Percentiles rank a stretch among this genome's conserved stretches.
These are phyloP conservation scores for Drosophila prosaltans DNA, from an alignment of 1,140 invertebrate genomes.

Conservation along the genomic window DNA sequence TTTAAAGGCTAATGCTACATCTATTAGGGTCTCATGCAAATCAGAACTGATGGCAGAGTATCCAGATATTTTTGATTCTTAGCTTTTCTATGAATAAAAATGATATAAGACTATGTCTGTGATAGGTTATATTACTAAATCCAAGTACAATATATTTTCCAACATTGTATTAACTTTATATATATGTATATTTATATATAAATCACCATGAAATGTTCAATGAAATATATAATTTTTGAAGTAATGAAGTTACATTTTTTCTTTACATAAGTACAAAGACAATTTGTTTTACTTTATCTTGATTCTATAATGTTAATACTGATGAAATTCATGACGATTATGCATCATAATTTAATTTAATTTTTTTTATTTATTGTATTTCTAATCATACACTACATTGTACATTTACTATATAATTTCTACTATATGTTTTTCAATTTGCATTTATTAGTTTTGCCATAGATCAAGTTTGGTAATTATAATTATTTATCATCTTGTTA, in stretches of 20 bases:
- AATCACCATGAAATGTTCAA: conserved; percentile 13
- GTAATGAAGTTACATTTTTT: conserved; percentile 9
- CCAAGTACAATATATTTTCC: conserved; percentile 35
- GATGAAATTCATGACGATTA: not conserved
- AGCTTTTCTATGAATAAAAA: not conserved
- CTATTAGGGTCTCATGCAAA: conserved; percentile 55
- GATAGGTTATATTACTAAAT: conserved; percentile 26
- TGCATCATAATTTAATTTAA: not conserved
- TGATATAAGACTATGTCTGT: conserved; percentile 34
- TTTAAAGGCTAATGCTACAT: conserved; percentile 70
- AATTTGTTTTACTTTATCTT: conserved; percentile 1
- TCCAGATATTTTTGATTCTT: conserved; percentile 32
- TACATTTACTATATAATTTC: too few relatives aligned
- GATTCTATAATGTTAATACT: not conserved
- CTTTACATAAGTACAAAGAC: not conserved
- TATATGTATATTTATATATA: not conserved
- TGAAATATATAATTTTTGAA: conserved; percentile 3
- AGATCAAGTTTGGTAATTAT: too few relatives aligned
- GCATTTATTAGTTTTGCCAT: too few relatives aligned
- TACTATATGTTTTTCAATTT: too few relatives aligned
- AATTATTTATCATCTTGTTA: too few relatives aligned
- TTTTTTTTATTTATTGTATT: not conserved
- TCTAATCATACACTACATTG: not conserved
- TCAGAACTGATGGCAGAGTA: conserved; percentile 56
- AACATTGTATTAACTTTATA: conserved; percentile 1